These are phyloP conservation scores for Toxotes jaculatrix DNA, from an alignment of 2,113 vertebrate genomes.

Conservation along the genomic window DNA sequence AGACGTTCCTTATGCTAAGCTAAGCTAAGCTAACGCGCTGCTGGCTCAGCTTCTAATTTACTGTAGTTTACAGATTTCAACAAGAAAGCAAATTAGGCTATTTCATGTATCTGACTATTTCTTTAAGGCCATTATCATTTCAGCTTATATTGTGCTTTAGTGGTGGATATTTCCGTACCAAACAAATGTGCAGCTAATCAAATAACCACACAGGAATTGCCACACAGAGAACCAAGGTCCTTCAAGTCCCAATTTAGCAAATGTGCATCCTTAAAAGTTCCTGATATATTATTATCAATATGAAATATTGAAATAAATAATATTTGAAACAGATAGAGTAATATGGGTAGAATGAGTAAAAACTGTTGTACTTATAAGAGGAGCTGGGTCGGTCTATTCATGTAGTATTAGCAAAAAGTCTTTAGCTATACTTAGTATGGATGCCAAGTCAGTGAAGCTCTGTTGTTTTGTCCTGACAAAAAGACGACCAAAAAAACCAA, in stretches of 20 bases:
- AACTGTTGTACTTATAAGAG: no score
- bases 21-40: background rate
- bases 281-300: background rate
- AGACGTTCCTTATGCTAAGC: background rate
- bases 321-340: background rate
- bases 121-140: background rate
- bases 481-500: background rate
- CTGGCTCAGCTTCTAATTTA: background rate
- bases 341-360: no score
- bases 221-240: no score
- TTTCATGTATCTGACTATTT: background rate
- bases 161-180: background rate
- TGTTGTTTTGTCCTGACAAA: background rate
- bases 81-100: background rate
- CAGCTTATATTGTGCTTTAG: background rate
- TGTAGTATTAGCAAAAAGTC: no score
- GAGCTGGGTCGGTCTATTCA: no score
- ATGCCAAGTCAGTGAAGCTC: background rate
- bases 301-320: background rate
- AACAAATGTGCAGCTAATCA: background rate
- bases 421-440: conserved; percentile 12
- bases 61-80: background rate
- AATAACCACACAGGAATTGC: background rate
- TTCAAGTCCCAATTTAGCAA: background rate
- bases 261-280: background rate